A percentile compares a stretch with the other conserved stretches of the same genome.
Conservation (phyloP, 2,797 vertebrate species). For the Toxotes lorentzi region DNA sequence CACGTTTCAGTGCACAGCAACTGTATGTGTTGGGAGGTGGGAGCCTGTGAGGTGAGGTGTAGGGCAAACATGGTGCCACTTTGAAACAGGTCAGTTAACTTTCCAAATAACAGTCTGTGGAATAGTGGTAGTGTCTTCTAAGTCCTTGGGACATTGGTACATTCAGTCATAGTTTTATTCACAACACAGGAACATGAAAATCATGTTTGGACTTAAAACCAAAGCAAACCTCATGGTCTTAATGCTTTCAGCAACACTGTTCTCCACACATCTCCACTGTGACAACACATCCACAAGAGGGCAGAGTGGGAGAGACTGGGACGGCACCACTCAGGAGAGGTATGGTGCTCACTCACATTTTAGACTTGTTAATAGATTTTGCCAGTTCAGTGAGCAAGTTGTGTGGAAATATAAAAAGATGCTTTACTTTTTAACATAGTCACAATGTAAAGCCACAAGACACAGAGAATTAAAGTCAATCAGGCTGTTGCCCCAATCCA, state of each 20-base stretch:
- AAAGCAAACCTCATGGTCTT: neutral
- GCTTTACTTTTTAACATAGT: neutral
- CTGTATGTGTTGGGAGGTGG: too few relatives aligned
- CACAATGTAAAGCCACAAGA: neutral
- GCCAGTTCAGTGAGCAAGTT: neutral
- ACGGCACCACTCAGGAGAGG: neutral
- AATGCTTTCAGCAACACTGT: neutral
- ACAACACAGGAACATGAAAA: neutral
- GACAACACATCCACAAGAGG: conserved; percentile 55
- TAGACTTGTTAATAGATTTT: neutral
- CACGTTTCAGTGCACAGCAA: neutral
- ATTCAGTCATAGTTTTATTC: neutral
- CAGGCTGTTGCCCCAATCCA: neutral
- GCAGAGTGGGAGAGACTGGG: conserved; percentile 24
- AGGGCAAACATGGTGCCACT: neutral
- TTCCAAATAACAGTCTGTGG: neutral
- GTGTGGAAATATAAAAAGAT: neutral
- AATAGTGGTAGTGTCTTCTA: neutral
- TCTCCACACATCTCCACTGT: neutral
- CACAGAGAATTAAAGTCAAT: neutral
- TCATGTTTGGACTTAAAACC: rapidly evolving
- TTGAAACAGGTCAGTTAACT: neutral
- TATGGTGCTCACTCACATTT: neutral
- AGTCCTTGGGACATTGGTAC: too few relatives aligned
- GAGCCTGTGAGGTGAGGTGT: too few relatives aligned